Evolutionary conservation across 2,888 invertebrate genomes (phyloP).

Genomic region (Stictocephala bisonia): DNA sequence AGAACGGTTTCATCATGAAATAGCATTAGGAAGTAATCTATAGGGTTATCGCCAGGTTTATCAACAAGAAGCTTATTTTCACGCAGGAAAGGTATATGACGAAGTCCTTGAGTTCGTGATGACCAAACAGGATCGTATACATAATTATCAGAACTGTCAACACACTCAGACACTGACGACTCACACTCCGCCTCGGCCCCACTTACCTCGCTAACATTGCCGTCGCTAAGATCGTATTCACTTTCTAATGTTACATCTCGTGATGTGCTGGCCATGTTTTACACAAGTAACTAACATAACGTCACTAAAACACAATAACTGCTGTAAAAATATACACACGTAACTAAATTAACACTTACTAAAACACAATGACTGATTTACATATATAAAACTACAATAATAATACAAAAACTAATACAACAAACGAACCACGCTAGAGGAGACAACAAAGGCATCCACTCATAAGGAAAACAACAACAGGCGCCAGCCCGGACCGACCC

Average conservation of each 20-base stretch:
- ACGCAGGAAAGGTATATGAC: background rate
- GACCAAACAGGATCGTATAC: background rate
- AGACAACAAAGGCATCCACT: no score
- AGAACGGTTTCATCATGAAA: background rate
- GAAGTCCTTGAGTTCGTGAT: background rate
- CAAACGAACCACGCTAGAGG: no score
- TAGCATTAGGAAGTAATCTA: constrained; percentile 52
- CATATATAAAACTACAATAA: no score
- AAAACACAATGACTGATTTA: no score
- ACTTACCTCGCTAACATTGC: background rate
- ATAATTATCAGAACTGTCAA: background rate
- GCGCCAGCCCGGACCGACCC: no score
- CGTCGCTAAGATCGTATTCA: background rate
- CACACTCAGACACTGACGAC: background rate
- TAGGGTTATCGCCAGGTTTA: constrained; percentile 32
- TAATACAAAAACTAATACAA: no score
- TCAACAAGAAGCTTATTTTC: background rate
- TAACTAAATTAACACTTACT: no score
- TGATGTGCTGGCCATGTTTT: no score
- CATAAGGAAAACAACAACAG: no score
- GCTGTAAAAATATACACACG: no score
- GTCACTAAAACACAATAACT: no score
- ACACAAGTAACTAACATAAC: no score
- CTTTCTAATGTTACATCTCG: background rate
- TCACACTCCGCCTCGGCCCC: background rate